Percentiles rank a stretch among this genome's conserved stretches.
These are phyloP conservation scores for Halichoerus grypus DNA, from an alignment of 2,113 vertebrate genomes.

Conservation along the genomic window DNA sequence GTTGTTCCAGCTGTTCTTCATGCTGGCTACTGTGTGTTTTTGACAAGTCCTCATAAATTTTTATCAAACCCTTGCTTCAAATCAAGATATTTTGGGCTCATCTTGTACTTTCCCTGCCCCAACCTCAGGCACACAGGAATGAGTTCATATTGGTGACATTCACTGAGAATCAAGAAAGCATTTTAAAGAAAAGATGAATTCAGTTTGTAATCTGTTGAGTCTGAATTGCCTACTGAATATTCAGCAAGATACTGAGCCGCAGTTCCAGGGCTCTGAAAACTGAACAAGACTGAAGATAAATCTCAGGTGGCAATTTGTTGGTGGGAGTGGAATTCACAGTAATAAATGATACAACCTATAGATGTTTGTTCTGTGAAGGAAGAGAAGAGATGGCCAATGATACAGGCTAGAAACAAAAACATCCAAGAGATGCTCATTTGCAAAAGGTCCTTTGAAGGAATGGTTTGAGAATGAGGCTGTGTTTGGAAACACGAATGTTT, in stretches of 20 bases:
- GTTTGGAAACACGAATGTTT: neutral
- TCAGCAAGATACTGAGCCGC: neutral
- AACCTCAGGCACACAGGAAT: neutral
- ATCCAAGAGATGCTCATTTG: neutral
- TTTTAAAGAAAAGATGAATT: constrained; percentile 9
- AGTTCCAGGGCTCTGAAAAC: neutral
- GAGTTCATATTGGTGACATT: neutral
- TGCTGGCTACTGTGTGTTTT: neutral
- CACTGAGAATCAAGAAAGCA: neutral
- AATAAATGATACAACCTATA: neutral
- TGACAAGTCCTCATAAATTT: neutral
- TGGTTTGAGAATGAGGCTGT: neutral
- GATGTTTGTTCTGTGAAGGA: neutral
- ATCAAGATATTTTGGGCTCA: neutral
- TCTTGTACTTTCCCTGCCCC: neutral
- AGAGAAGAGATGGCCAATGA: neutral
- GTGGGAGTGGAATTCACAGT: neutral
- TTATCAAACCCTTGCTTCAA: neutral
- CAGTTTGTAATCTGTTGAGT: neutral
- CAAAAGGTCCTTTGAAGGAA: neutral
- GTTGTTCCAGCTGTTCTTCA: neutral
- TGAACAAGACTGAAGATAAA: neutral
- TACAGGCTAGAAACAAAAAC: neutral
- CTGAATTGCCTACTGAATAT: neutral
- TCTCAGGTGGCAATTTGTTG: neutral